Percentiles rank a stretch among this genome's conserved stretches.
phyloP scores from a whole-genome alignment of 1,140 invertebrate genomes.

The Drosophila quadrilineata region DNA sequence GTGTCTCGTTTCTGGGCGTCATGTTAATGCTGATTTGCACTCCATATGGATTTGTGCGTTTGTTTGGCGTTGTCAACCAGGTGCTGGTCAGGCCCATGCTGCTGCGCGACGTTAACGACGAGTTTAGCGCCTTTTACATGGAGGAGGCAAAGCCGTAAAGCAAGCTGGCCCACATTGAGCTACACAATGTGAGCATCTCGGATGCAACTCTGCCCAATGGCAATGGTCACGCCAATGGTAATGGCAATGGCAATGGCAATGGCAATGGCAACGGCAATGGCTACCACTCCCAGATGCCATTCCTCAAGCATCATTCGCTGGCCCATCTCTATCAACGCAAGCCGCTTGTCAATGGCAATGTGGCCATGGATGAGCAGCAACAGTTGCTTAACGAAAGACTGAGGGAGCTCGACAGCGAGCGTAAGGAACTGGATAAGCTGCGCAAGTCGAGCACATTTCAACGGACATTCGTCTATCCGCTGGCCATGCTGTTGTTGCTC shows the following conservation, averaged over 20 bases:
- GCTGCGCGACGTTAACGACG: constrained; percentile 93
- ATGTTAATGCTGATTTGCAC: constrained; percentile 95
- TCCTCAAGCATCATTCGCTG: constrained; percentile 49
- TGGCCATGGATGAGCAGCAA: constrained; percentile 52
- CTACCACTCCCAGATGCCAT: constrained; percentile 21
- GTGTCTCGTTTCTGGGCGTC: constrained; percentile 97
- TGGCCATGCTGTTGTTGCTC: constrained; percentile 94
- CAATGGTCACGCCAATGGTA: constrained; percentile 9
- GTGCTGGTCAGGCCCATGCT: constrained; percentile 96
- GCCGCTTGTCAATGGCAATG: constrained; percentile 38
- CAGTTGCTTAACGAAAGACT: constrained; percentile 71
- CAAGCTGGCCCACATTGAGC: constrained; percentile 85
- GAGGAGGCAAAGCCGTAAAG: constrained; percentile 91
- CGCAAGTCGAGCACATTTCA: constrained; percentile 92
- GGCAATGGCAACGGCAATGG: constrained; percentile 2
- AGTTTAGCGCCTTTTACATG: constrained; percentile 90
- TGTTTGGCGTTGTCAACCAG: constrained; percentile 95
- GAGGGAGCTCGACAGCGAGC: constrained; percentile 68
- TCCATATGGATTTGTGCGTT: constrained; percentile 93
- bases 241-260: too few relatives aligned
- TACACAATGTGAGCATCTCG: constrained; percentile 66
- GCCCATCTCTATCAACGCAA: constrained; percentile 73
- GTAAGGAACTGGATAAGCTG: constrained; percentile 86
- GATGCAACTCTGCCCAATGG: constrained; percentile 44
- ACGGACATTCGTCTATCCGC: constrained; percentile 94